Evolutionary conservation across 2,888 invertebrate species (phyloP), one percentile per base, ranked within the genome.

Genomic region (Rhynchonema sp.): DNA sequence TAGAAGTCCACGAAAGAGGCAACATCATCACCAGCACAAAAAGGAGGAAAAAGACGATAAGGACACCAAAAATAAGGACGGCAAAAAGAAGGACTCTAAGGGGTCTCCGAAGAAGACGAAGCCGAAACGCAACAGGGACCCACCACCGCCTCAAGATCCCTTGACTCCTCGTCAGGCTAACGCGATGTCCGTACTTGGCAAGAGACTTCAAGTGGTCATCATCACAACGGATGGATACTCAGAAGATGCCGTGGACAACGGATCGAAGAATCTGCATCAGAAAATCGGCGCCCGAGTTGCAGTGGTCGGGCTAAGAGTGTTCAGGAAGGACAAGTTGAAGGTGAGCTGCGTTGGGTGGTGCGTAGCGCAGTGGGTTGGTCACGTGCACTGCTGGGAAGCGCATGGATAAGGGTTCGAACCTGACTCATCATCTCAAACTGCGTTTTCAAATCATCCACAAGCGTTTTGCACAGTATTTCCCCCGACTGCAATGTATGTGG

Each of bases 141-240:
- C 38, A 13, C n/a, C n/a, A n/a, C n/a, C n/a, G n/a, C n/a, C n/a
- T n/a, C 17, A 6, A 17, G 38, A 38, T 38, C 17, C 6, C 38
- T 6, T 13, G 17, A 38, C 38, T 6, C 38, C 6, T 13, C 38
- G 38, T 17, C 38, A 38, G 17, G 38, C 38, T 6, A 6, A 17
- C 6, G 9, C 38, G 38, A 17, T 6, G 9, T 6, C 38, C 38
- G 6, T 6, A 17, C 38, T 38, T 17, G 38, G 38, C 17, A 38
- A 38, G 17, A 6, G 38, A n/a, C n/a, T 49, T 38, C 60, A 69
- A 65, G 64, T 69, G 17, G 64, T 70, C 38, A 63, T 69, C 28
- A 63, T 70, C 30, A 64, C 66, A 2, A 68, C 69, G 1, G 70
- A 70, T 57, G 70, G 70, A 1, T 63, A 63, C 28, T 67, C 69